phyloP scores from a whole-genome alignment of 2,888 invertebrate species.

The Sclerodermus sp. region DNA sequence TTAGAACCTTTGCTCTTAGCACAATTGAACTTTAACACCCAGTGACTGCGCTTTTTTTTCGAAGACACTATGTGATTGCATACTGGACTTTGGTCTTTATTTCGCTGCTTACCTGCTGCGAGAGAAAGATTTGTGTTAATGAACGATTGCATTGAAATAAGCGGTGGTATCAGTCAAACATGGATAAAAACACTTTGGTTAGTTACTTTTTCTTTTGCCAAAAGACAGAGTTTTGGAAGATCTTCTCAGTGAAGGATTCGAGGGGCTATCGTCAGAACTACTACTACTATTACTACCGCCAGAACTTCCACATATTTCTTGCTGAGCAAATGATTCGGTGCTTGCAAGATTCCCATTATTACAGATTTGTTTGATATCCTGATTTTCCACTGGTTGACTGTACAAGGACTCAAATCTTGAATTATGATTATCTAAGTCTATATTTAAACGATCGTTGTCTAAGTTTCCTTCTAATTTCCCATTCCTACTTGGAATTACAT shows the following conservation, averaged over 20 bases:
- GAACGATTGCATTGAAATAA: too few species aligned
- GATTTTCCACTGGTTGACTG: conserved; percentile 50
- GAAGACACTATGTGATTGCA: conserved; percentile 53
- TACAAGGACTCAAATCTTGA: conserved; percentile 55
- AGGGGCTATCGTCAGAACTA: conserved; percentile 52
- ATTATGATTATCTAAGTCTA: conserved; percentile 52
- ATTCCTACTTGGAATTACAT: conserved; percentile 37
- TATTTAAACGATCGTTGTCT: conserved; percentile 45
- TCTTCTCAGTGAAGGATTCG: conserved; percentile 49
- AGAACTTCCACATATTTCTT: conserved; percentile 43
- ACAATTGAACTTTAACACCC: conserved; percentile 55
- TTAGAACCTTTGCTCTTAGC: conserved; percentile 54
- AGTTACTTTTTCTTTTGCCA: conserved; percentile 51
- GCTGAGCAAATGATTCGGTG: conserved; percentile 36
- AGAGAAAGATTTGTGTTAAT: too few species aligned
- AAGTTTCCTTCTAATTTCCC: conserved; percentile 43
- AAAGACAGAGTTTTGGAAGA: conserved; percentile 54
- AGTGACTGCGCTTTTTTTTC: conserved; percentile 54
- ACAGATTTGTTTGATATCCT: conserved; percentile 45
- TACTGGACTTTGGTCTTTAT: conserved; percentile 48
- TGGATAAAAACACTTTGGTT: neutral
- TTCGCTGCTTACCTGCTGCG: conserved; percentile 49
- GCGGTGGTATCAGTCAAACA: neutral
- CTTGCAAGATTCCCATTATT: conserved; percentile 47
- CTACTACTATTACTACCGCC: conserved; percentile 50